phyloP scores from a whole-genome alignment of 2,797 vertebrate genomes.

The Myiotriccus ornatus region DNA sequence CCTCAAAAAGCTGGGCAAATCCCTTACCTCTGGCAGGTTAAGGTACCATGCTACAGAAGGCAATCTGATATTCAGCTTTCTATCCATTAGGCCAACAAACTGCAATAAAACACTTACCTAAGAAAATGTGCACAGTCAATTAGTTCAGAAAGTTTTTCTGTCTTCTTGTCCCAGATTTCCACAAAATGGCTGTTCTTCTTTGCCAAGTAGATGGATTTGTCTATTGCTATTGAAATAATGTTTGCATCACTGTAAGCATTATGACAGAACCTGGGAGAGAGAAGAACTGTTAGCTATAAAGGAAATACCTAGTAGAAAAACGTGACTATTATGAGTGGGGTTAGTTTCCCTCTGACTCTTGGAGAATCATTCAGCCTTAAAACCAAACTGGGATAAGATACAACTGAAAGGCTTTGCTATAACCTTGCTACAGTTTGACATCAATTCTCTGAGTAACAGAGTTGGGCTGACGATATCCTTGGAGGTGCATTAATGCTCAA shows the following conservation, averaged over 20 bases:
- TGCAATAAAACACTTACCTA: conserved; percentile 74
- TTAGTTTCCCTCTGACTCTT: not conserved
- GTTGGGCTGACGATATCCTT: not conserved
- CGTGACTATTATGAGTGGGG: not conserved
- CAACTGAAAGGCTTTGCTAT: not conserved
- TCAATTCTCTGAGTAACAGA: not conserved
- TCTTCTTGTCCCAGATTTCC: conserved; percentile 94
- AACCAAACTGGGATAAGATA: not conserved
- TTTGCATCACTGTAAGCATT: conserved; percentile 78
- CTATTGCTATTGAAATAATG: conserved; percentile 88
- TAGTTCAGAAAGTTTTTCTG: conserved; percentile 84
- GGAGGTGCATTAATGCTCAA: not conserved
- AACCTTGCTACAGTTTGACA: not conserved
- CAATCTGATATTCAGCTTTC: not conserved
- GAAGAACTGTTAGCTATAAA: not conserved
- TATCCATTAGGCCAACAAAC: not conserved
- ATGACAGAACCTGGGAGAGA: conserved; percentile 78
- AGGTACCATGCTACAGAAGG: not conserved
- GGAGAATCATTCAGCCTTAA: not conserved
- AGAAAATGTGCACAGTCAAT: conserved; percentile 89
- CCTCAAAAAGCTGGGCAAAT: not conserved
- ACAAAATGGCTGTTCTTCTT: conserved; percentile 85
- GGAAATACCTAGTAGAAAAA: not conserved
- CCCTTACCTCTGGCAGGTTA: not conserved
- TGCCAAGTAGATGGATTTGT: conserved; percentile 88